phyloP scores from a whole-genome alignment of 2,888 invertebrate genomes.

The Megastigmus dorsalis region DNA sequence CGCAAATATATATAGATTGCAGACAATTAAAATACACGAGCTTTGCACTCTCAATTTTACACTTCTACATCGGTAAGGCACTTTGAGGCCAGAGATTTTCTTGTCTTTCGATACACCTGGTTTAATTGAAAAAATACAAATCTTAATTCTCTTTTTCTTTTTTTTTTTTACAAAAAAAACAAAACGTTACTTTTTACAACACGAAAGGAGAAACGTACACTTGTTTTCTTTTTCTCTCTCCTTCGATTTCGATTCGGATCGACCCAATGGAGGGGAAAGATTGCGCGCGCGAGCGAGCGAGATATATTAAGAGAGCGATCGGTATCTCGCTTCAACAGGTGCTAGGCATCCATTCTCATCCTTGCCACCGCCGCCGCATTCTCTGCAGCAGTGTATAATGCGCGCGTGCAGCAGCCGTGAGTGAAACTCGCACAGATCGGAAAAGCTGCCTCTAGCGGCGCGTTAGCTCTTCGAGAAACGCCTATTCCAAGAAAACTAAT shows the following conservation, averaged over 20 bases:
- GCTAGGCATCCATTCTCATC: slow-evolving; percentile 22
- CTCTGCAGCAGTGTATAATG: not conserved
- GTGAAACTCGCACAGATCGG: not conserved
- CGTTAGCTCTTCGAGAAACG: not conserved
- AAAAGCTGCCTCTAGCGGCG: too few species aligned
- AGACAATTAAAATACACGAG: not conserved
- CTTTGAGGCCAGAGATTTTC: slow-evolving; percentile 37
- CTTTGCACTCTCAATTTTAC: not conserved
- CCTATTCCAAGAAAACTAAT: slow-evolving; percentile 19
- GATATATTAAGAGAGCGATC: slow-evolving; percentile 27
- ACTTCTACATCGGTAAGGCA: slow-evolving; percentile 37
- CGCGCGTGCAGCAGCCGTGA: not conserved
- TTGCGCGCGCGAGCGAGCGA: too few species aligned
- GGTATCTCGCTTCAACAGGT: slow-evolving; percentile 48
- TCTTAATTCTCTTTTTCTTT: too few species aligned
- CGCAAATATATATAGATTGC: not conserved
- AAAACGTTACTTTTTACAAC: too few species aligned
- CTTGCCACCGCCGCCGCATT: not conserved
- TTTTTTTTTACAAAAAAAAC: too few species aligned
- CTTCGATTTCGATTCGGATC: not conserved
- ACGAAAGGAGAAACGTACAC: too few species aligned
- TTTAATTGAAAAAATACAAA: not conserved
- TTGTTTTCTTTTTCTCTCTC: not conserved
- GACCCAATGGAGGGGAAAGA: too few species aligned
- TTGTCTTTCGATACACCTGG: too few species aligned